Base-by-base conservation (phyloP, 2,888 invertebrate genomes). In the Perizoma flavofasciatum region DNA sequence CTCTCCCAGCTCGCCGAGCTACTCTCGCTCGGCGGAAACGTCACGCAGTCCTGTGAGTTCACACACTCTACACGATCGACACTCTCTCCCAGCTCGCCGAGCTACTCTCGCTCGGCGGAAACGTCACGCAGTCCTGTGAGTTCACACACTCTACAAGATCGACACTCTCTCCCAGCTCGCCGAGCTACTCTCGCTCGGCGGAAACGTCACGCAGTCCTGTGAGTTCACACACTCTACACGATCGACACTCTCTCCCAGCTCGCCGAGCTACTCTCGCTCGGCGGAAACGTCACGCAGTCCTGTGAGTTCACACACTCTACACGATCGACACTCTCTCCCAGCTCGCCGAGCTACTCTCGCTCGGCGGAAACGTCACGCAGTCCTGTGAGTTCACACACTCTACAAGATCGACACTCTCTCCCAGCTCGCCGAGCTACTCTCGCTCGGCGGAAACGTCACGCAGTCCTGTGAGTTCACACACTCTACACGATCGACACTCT, bases 401-500 rank as follows among this genome's bases (percentile, higher is more conserved):
- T 48, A 70, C 62, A 71, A 71, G 63, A 39, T 69, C 34, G 69
- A 71, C 66, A 53, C 63, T 9, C 54, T 72, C 8, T 48, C 49
- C 2, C 50, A 59, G 50, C 33, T 68, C 34, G 63, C 57, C 9
- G 56, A 66, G 7, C 41, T 63, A 6, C 35, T 60, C 40, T 52
- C 61, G 6, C 61, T 59, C 53, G 10, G 57, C 35, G 66, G 47
- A 9, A 58, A 58, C 58, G 10, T 40, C 57, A 48, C 61, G 6
- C 6, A 39, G 7, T 46, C 50, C 43, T 51, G 61, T 61, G 33
- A 58, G 57, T 57, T 5, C 8, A 5, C 1, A 35, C 67, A 44
- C 62, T 66, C 40, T 48, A 70, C 62, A 71, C 70, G 63, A 39
- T 69, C 34, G 69, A 71, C 66, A 53, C 63, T 9, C 54, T 72